Base-by-base conservation (phyloP, 2,797 vertebrate genomes). In the Sardinella longiceps region DNA sequence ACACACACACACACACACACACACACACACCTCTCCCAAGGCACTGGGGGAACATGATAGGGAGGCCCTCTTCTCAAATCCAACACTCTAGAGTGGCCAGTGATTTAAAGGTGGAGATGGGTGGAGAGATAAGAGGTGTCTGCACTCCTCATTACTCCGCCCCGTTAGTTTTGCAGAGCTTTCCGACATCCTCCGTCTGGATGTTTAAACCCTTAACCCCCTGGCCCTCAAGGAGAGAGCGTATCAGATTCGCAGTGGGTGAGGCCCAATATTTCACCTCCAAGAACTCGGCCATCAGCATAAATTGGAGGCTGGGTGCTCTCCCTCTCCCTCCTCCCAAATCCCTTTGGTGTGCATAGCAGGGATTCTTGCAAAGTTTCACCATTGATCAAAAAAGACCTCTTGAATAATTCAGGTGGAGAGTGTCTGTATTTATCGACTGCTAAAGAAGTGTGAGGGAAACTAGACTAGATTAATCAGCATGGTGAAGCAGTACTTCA, bases 391-490 rank as follows among this genome's bases (percentile, higher is more conserved):
- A 70, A 70, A 70, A 25, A 60, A 70, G 30, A 30, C 25, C 14
- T 4, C 14, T 37, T 70, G 60, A 60, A 60, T 66, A 66, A 66
- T 66, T 66, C 60, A 66, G 25, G 25, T 66, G 28, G 60, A 25
- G n/a, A 66, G 60, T 66, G 2, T 66, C 28, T 66, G 28, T 33
- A 28, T 30, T 12, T 30, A 30, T 66, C 28, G 12, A 14, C 86
- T 83, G 28, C 85, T 84, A 82, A 80, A 50, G 46, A 84, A 88
- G 82, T 60, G 15, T 18, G 77, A 90, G 63, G 86, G 84, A 84
- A 85, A 70, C 50, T 83, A 50, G 87, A 88, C 85, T 88, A 45
- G 43, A 90, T 89, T 84, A 89, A 89, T 90, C 88, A 88, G 84
- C 83, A 84, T 81, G 84, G 84, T 56, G 60, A 77, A 2, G 74